phyloP scores from a whole-genome alignment of 2,888 invertebrate species.

The Zygaena filipendulae region DNA sequence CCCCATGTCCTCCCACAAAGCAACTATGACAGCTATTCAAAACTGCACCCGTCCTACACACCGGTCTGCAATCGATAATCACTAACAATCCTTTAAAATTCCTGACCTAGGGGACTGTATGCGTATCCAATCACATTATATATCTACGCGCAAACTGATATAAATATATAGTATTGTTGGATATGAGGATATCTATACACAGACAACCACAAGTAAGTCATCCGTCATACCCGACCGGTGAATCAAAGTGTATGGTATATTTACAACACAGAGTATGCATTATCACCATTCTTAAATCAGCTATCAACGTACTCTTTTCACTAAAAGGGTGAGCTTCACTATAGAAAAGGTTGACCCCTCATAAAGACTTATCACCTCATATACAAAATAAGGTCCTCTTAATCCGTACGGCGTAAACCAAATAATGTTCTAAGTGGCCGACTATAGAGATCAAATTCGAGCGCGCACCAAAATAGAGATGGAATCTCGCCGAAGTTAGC shows the following conservation, averaged over 20 bases:
- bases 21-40: conserved; percentile 43
- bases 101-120: conserved; percentile 26
- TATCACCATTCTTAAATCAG: conserved; percentile 67
- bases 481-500: conserved; percentile 60
- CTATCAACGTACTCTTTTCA: conserved; percentile 69
- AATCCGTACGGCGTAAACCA: conserved; percentile 36
- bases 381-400: conserved; percentile 67
- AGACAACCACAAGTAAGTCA: conserved; percentile 26
- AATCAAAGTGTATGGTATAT: conserved; percentile 66
- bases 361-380: conserved; percentile 70
- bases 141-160: conserved; percentile 7
- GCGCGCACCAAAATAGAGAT: conserved; percentile 29
- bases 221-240: conserved; percentile 62
- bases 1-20: conserved; percentile 35
- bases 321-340: conserved; percentile 66
- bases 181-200: too few relatives aligned
- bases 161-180: conserved; percentile 10
- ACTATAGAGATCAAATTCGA: conserved; percentile 42
- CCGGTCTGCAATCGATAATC: conserved; percentile 19
- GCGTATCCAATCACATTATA: conserved; percentile 10
- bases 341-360: conserved; percentile 70
- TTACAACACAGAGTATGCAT: conserved; percentile 63
- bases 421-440: conserved; percentile 28
- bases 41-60: conserved; percentile 21
- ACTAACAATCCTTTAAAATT: conserved; percentile 29